These are phyloP conservation scores for Brachycybe producta DNA, from an alignment of 2,888 invertebrate genomes.

Conservation along the genomic window DNA sequence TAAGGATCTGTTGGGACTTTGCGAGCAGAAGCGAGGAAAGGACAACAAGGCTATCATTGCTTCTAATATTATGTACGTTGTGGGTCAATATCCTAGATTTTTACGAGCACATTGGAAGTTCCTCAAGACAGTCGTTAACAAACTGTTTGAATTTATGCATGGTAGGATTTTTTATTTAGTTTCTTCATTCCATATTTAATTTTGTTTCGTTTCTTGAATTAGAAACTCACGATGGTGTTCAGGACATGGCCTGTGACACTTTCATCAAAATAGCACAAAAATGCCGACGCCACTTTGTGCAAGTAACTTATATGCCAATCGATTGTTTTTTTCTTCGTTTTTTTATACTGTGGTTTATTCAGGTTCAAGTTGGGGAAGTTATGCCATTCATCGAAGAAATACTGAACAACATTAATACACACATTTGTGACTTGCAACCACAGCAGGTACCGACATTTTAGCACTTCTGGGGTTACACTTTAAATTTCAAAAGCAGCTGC, in stretches of 20 bases:
- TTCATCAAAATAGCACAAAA: conserved; percentile 99
- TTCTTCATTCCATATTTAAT: not conserved
- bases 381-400: conserved; percentile 99
- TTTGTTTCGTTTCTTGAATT: conserved; percentile 22
- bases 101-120: conserved; percentile 99
- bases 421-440: conserved; percentile 96
- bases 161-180: conserved; percentile 30
- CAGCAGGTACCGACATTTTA: conserved; percentile 63
- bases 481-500: no score
- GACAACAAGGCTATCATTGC: conserved; percentile 99
- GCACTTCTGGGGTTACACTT: no score
- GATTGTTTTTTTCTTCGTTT: not conserved
- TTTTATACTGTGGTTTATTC: not conserved
- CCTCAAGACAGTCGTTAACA: conserved; percentile 98
- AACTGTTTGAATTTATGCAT: conserved; percentile 99
- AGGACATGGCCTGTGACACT: conserved; percentile 99
- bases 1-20: conserved; percentile 79
- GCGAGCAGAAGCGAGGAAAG: conserved; percentile 96
- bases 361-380: conserved; percentile 86
- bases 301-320: conserved; percentile 26
- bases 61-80: conserved; percentile 99
- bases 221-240: conserved; percentile 99
- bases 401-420: conserved; percentile 83
- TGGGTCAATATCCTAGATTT: conserved; percentile 97
- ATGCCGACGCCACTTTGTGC: conserved; percentile 95